Conservation (phyloP, 2,797 vertebrate genomes). For the Coccyzus lansbergi region DNA sequence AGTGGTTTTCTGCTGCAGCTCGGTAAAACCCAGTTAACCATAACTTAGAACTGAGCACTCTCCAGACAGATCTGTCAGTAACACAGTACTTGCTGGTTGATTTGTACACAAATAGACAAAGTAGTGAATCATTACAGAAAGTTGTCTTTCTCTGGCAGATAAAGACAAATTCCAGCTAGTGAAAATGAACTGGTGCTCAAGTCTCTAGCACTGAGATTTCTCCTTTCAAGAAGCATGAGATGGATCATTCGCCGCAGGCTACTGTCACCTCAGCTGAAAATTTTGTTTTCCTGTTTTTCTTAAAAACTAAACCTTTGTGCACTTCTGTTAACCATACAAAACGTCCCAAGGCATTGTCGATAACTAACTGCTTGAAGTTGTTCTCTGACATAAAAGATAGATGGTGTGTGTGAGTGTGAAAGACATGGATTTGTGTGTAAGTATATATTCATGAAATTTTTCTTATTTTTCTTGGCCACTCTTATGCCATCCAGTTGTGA, state of each 20-base stretch:
- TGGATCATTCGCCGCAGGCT: constrained; percentile 51
- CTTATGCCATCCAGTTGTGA: neutral
- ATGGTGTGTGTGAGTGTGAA: neutral
- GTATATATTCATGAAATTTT: neutral
- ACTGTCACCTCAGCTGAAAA: constrained; percentile 68
- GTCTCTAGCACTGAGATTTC: constrained; percentile 30
- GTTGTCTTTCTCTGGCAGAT: constrained; percentile 56
- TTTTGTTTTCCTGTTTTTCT: constrained; percentile 62
- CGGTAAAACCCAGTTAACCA: constrained; percentile 42
- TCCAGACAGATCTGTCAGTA: constrained; percentile 51
- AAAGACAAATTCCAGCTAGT: constrained; percentile 62
- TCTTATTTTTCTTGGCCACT: neutral
- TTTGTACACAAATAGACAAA: constrained; percentile 25
- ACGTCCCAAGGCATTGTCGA: constrained; percentile 31
- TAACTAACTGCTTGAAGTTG: constrained; percentile 15
- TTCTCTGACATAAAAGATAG: neutral
- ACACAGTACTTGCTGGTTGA: constrained; percentile 16
- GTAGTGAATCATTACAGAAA: constrained; percentile 57
- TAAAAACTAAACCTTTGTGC: constrained; percentile 54
- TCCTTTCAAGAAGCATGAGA: constrained; percentile 53
- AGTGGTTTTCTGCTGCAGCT: constrained; percentile 19
- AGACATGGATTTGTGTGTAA: neutral
- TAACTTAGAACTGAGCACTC: constrained; percentile 3
- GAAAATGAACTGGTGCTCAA: constrained; percentile 61
- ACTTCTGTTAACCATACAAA: constrained; percentile 45